A percentile compares a stretch with the other conserved stretches of the same genome.
These are phyloP conservation scores for Emydoidea blandingii DNA, from an alignment of 2,797 vertebrate genomes.

Conservation along the genomic window DNA sequence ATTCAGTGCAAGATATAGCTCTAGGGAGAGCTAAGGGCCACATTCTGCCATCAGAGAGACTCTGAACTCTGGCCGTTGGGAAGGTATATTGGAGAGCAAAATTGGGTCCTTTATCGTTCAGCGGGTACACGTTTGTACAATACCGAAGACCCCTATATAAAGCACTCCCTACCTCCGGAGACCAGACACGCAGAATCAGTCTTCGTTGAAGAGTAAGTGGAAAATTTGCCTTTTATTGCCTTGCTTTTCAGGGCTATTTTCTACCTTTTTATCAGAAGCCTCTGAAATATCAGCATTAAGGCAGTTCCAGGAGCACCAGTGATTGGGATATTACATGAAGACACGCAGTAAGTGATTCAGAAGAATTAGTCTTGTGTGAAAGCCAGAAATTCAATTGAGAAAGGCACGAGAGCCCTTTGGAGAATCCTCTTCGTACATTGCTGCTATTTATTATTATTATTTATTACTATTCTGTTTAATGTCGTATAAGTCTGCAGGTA, in stretches of 20 bases:
- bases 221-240: background rate
- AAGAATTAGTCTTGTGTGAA: background rate
- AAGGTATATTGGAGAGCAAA: background rate
- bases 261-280: background rate
- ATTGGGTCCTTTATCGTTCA: background rate
- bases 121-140: background rate
- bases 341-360: background rate
- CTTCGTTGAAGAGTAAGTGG: constrained; percentile 11
- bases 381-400: background rate
- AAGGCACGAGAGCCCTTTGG: constrained; percentile 22
- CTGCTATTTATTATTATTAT: constrained; percentile 40
- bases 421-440: constrained; percentile 39
- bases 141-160: background rate
- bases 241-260: constrained; percentile 16
- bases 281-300: background rate
- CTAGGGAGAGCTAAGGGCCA: background rate
- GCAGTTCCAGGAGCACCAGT: background rate
- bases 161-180: background rate
- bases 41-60: background rate
- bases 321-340: constrained; percentile 14
- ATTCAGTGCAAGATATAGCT: background rate
- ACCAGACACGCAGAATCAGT: background rate
- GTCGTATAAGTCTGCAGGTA: constrained; percentile 19
- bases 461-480: background rate
- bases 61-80: background rate